These are phyloP conservation scores for Lepidocolaptes lacrymiger DNA, from an alignment of 2,797 vertebrate species.

Conservation along the genomic window DNA sequence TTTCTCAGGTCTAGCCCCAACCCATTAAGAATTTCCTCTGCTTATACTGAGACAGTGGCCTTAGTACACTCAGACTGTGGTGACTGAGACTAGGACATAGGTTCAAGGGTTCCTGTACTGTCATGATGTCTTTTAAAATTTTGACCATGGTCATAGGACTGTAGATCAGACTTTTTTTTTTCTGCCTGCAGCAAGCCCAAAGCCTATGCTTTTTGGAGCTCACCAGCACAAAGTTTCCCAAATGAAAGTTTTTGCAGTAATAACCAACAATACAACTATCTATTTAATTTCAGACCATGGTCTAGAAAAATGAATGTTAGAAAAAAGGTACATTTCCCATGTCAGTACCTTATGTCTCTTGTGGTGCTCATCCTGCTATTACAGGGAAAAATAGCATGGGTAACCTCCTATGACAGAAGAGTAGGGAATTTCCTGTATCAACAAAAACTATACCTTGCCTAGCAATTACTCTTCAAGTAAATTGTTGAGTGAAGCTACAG, in stretches of 20 bases:
- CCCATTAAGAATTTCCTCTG: not conserved
- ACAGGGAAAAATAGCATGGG: not conserved
- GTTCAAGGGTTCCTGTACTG: not conserved
- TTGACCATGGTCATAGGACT: not conserved
- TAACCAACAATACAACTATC: not conserved
- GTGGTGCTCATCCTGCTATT: not conserved
- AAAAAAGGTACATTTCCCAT: not conserved
- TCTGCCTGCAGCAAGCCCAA: not conserved
- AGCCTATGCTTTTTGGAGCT: not conserved
- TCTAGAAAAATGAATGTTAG: not conserved
- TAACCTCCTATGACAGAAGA: not conserved
- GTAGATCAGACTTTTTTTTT: not conserved
- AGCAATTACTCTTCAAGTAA: not conserved
- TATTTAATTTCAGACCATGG: not conserved
- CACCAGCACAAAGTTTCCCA: not conserved
- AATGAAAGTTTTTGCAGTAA: not conserved
- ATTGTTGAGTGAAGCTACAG: not conserved
- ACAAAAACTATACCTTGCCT: not conserved
- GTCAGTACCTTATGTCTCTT: not conserved
- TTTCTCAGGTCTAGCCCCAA: not conserved
- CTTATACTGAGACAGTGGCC: not conserved
- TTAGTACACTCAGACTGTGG: not conserved
- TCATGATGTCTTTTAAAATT: not conserved
- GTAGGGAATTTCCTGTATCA: not conserved
- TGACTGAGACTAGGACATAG: not conserved